Base-by-base conservation (phyloP, 1,140 invertebrate species). In the Andrena cerasifolii region DNA sequence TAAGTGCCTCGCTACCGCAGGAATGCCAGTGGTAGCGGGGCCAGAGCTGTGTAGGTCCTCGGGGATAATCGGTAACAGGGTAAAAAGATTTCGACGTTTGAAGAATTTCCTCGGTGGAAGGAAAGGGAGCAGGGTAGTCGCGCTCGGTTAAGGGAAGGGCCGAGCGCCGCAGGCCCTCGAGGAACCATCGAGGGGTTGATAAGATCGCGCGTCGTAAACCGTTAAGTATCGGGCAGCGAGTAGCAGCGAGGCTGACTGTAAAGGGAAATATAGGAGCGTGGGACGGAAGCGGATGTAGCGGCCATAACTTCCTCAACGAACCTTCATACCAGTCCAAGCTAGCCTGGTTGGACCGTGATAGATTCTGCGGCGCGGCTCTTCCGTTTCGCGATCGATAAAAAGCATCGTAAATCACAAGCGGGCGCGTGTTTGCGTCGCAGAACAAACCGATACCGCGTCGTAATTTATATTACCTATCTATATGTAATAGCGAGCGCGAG, bases 281-380 rank as follows among this genome's bases (percentile, higher is more conserved):
- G 88, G 89, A 90, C 89, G 89, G 89, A 90, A 90, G 75, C 89
- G 89, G 89, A 90, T 90, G 89, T 86, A 86, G 85, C 80, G 79
- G 85, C 88, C 78, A 83, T 90, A 89, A 89, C 87, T 88, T 85
- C 66, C 61, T 66, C 56, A 33, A 67, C 40, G 28, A 4, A 54
- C 36, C 43, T 33, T 24, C 18, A 26, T 12, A 53, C 33, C 14
- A 33, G 28, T 40, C 61, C 14, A 43, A 4, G 67, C 67, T 21
- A 73, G 72, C 78, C 62, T 43, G 70, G 53, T 72, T 65, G 71
- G 63, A 79, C 84, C 67, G 24, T 33, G 56, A 74, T 70, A 66
- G 65, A 76, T 56, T 49, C 66, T 47, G 31, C 10, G 63, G n/a
- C 54, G 31, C 63, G 31, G n/a, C 53, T 62, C 49, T 62, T 78